phyloP scores from a whole-genome alignment of 64 coral and sea anemone species.

The Montipora sp. region DNA sequence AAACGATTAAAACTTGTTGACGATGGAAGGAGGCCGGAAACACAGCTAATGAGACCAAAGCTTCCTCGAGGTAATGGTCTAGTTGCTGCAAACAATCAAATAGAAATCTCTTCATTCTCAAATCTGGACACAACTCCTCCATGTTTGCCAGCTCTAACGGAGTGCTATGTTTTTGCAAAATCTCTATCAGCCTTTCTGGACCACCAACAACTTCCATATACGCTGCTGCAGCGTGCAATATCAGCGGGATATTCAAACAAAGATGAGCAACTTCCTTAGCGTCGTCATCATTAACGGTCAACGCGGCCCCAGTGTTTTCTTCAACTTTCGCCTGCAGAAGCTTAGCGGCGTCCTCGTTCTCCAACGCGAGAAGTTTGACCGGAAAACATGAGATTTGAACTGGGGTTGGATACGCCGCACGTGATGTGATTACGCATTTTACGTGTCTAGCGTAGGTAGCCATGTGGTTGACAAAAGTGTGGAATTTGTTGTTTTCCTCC shows the following conservation, averaged over 20 bases:
- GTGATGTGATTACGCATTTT: conserved; percentile 35
- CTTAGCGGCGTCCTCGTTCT: neutral
- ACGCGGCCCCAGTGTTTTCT: neutral
- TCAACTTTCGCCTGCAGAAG: conserved; percentile 22
- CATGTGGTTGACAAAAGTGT: conserved; percentile 9
- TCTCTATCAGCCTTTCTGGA: neutral
- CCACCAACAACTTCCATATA: conserved; percentile 12
- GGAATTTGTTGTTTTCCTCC: neutral
- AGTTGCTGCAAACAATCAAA: conserved; percentile 5
- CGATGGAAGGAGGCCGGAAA: conserved; percentile 6
- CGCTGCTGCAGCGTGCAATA: conserved; percentile 20
- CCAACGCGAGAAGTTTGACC: conserved; percentile 15
- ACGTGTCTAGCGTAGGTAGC: neutral
- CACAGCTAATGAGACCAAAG: conserved; percentile 15
- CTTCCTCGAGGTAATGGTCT: neutral
- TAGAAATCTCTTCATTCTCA: conserved; percentile 17
- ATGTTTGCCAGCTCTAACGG: neutral
- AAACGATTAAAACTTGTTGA: neutral
- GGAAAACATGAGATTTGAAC: neutral
- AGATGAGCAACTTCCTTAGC: conserved; percentile 8
- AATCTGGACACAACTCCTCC: neutral
- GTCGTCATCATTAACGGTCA: neutral
- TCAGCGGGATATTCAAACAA: conserved; percentile 11
- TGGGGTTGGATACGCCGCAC: neutral
- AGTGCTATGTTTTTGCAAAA: neutral